These are phyloP conservation scores for Unio pictorum DNA, from an alignment of 2,888 invertebrate species.

Conservation along the genomic window DNA sequence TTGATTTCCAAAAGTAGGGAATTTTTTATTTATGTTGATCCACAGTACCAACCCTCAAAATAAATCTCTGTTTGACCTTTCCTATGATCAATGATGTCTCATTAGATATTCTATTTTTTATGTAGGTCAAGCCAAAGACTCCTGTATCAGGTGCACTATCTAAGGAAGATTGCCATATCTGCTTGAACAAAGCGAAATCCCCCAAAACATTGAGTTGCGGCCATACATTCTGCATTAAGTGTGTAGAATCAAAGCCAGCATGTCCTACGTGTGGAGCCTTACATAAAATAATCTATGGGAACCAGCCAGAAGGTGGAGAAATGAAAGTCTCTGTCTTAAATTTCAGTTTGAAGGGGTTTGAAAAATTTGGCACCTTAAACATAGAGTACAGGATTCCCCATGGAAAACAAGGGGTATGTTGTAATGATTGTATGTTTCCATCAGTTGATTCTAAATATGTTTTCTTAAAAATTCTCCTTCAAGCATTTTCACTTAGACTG, in stretches of 20 bases:
- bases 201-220: conserved; percentile 29
- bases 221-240: conserved; percentile 28
- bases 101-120: too few species aligned
- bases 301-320: conserved; percentile 31
- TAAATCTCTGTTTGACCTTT: too few species aligned
- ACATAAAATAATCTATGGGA: conserved; percentile 16
- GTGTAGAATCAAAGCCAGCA: conserved; percentile 25
- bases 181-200: conserved; percentile 18
- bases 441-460: too few species aligned
- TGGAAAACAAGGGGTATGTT: conserved; percentile 49
- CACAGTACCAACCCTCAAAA: too few species aligned
- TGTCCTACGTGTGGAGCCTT: conserved; percentile 72
- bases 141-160: too few species aligned
- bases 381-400: conserved; percentile 38
- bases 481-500: too few species aligned
- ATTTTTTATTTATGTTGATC: too few species aligned
- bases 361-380: conserved; percentile 20
- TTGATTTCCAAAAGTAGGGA: too few species aligned
- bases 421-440: too few species aligned
- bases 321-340: conserved; percentile 10
- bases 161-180: conserved; percentile 19
- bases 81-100: too few species aligned
- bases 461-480: too few species aligned
- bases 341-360: conserved; percentile 24
- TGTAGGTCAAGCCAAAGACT: too few species aligned